These are phyloP conservation scores for Etheostoma spectabile DNA, from an alignment of 2,113 vertebrate genomes.

Conservation along the genomic window DNA sequence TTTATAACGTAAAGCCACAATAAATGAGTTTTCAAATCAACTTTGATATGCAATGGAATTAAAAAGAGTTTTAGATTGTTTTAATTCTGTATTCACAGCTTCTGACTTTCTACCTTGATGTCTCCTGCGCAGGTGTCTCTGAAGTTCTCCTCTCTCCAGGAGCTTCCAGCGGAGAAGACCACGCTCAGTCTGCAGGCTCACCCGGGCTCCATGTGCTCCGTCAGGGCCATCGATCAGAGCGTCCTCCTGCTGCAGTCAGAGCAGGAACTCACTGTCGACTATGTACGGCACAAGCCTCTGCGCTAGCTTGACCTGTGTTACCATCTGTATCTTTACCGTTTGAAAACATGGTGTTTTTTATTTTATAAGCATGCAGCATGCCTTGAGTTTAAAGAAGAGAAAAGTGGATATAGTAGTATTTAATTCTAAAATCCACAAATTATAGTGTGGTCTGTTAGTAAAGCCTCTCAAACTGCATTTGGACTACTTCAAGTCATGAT, in stretches of 20 bases:
- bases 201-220: constrained; percentile 87
- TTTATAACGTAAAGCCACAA: background rate
- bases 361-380: background rate
- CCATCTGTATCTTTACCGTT: background rate
- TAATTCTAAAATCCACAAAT: background rate
- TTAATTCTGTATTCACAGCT: too few relatives aligned
- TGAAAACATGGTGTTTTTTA: background rate
- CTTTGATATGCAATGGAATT: background rate
- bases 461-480: background rate
- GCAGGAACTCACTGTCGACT: constrained; percentile 74
- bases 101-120: background rate
- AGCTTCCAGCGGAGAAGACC: constrained; percentile 82
- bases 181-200: constrained; percentile 83
- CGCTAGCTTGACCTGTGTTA: background rate
- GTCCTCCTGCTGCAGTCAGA: constrained; percentile 83
- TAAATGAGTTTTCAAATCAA: background rate
- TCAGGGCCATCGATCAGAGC: constrained; percentile 88
- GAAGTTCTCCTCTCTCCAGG: constrained; percentile 80
- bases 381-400: background rate
- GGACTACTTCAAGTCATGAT: background rate
- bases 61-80: background rate
- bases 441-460: background rate
- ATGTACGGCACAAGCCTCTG: constrained; percentile 53
- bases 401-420: background rate
- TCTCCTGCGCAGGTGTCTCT: constrained; percentile 84